Evolutionary conservation across 2,113 vertebrate genomes (phyloP), one percentile per base, ranked within the genome.

Genomic region (Microtus montanus): DNA sequence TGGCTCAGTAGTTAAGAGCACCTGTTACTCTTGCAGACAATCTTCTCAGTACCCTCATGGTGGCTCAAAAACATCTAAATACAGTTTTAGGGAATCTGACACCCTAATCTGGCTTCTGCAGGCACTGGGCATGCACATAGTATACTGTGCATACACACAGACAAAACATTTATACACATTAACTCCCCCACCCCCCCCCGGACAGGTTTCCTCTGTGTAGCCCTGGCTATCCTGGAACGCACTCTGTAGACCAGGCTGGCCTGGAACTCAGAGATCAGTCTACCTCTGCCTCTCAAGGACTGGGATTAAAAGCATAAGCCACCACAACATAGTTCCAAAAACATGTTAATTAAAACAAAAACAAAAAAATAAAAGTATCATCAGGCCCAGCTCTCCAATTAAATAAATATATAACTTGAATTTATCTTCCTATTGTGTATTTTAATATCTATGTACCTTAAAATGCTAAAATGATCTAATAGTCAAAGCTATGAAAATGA

Each of bases 181-280:
- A 58, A 2, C 58, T 3, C 13, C 9, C 6, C 47, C 47, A 1
- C 47, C 9, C 11, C n/a, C 12, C 7, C 1, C 28, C 4, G 44
- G 44, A 41, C 8, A 47, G 38, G 15, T 28, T 66, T 47, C 64
- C 58, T 63, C 58, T 41, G 24, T 63, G 33, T 22, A 63, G 7
- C 13, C 79, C 7, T 63, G 14, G 80, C 54, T 83, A 12, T 13
- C 79, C 54, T 63, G 4, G 1, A 63, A 83, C 2, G 6, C 58
- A 61, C 49, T 79, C 47, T 78, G 75, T 78, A 52, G 15, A 52
- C 30, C 41, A 77, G 22, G 79, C 52, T 61, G 49, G 10, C 78
- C 52, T 38, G 3, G 1, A 63, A 83, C n/a, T 83, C 22, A 63
- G 35, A 58, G 17, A 41, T 83, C 35, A 14, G 13, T 58, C 80